Conservation (phyloP, 2,113 vertebrate genomes). For the Tachuris rubrigastra region DNA sequence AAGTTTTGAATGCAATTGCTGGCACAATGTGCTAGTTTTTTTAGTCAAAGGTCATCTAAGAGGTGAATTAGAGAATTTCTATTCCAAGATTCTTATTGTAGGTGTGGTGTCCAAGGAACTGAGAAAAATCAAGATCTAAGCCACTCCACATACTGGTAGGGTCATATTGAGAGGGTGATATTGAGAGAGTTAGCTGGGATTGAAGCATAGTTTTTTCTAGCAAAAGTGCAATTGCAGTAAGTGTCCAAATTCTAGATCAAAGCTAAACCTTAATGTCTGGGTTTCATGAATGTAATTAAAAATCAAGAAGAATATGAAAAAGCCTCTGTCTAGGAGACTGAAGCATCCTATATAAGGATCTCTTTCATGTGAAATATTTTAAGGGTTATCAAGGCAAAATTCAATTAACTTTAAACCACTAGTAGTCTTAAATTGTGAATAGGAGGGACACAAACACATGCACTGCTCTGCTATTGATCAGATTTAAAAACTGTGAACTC, state of each 20-base stretch:
- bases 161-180: neutral
- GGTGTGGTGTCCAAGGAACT: neutral
- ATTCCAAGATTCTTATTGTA: neutral
- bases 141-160: neutral
- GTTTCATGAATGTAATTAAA: neutral
- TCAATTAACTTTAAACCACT: neutral
- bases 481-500: neutral
- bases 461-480: neutral
- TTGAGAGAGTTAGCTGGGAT: neutral
- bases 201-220: neutral
- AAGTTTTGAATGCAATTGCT: neutral
- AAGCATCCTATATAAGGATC: neutral
- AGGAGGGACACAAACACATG: neutral
- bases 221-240: neutral
- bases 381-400: conserved; percentile 2
- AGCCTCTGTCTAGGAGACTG: neutral
- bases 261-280: neutral
- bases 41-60: neutral
- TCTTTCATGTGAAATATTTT: conserved; percentile 1
- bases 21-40: neutral
- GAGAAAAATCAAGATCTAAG: neutral
- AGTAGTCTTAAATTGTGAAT: neutral
- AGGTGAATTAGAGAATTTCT: neutral
- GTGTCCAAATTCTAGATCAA: neutral
- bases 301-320: neutral